A percentile compares a stretch with the other conserved stretches of the same genome.
Evolutionary conservation across 37 sponge, comb jelly and placozoan genomes (phyloP).

Genomic region (Haliclona indistincta): DNA sequence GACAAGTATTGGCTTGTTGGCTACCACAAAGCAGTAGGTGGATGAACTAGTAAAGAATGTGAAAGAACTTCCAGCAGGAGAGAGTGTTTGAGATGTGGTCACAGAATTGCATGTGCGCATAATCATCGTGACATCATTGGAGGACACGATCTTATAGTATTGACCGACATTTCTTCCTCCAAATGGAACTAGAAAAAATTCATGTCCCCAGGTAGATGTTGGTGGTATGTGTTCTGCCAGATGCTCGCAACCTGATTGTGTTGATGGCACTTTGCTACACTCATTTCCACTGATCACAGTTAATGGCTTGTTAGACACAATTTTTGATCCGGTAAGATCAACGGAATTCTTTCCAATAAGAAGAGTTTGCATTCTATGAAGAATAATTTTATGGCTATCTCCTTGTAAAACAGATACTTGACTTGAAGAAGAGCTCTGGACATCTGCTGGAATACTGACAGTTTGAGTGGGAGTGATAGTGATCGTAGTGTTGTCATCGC

Average conservation of each 20-base stretch:
- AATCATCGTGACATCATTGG: not conserved
- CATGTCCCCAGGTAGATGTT: slow-evolving; percentile 1
- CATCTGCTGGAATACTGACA: not conserved
- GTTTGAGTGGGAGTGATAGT: not conserved
- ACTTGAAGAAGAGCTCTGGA: not conserved
- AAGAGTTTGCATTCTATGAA: slow-evolving; percentile 3
- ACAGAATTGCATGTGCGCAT: not conserved
- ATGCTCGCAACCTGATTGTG: not conserved
- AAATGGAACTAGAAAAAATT: not conserved
- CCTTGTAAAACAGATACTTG: not conserved
- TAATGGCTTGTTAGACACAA: slow-evolving; percentile 6
- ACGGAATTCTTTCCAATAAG: not conserved
- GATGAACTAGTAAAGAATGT: not conserved
- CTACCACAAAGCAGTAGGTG: not conserved
- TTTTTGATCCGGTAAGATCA: not conserved
- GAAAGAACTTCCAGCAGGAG: not conserved
- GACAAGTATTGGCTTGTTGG: not conserved
- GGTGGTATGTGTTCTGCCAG: slow-evolving; percentile 2
- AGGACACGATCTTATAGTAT: not conserved
- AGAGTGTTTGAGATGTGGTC: not conserved
- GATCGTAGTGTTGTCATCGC: not conserved
- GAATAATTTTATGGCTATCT: not conserved
- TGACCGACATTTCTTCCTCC: not conserved
- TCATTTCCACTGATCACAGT: slow-evolving; percentile 5
- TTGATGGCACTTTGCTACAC: not conserved